phyloP scores from a whole-genome alignment of 2,797 vertebrate species.

The Tadarida brasiliensis region DNA sequence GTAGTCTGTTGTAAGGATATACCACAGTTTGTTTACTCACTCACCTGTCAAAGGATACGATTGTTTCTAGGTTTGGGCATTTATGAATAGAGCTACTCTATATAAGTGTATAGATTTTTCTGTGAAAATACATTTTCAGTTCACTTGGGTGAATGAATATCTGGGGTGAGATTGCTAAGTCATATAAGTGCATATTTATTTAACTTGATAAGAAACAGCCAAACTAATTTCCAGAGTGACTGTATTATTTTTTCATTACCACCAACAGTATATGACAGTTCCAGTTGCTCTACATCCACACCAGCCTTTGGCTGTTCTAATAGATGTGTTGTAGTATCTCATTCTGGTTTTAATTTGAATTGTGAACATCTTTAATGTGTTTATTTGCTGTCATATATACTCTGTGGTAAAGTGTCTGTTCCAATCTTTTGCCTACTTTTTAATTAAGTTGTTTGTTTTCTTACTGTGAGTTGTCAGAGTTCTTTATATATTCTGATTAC shows the following conservation, averaged over 20 bases:
- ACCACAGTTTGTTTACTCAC: neutral
- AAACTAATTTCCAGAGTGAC: neutral
- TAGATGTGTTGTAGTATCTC: neutral
- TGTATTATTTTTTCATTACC: neutral
- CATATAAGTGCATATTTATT: neutral
- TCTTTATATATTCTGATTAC: neutral
- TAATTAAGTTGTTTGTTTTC: neutral
- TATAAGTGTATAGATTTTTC: slow-evolving; percentile 25
- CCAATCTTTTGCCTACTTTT: neutral
- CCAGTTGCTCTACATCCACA: neutral
- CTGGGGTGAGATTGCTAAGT: neutral
- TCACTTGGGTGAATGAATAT: neutral
- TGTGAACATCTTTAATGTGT: neutral
- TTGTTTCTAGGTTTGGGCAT: neutral
- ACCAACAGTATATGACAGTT: neutral
- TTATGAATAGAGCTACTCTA: neutral
- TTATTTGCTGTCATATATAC: neutral
- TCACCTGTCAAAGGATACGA: neutral
- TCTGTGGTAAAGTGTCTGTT: neutral
- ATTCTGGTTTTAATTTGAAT: neutral
- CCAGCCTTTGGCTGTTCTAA: neutral
- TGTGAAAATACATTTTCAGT: slow-evolving; percentile 1
- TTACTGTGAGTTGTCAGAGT: neutral
- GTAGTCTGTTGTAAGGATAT: neutral
- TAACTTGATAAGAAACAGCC: slow-evolving; percentile 48